Evolutionary conservation across 2,888 invertebrate species (phyloP).

Genomic region (Agonopterix subpropinquella): DNA sequence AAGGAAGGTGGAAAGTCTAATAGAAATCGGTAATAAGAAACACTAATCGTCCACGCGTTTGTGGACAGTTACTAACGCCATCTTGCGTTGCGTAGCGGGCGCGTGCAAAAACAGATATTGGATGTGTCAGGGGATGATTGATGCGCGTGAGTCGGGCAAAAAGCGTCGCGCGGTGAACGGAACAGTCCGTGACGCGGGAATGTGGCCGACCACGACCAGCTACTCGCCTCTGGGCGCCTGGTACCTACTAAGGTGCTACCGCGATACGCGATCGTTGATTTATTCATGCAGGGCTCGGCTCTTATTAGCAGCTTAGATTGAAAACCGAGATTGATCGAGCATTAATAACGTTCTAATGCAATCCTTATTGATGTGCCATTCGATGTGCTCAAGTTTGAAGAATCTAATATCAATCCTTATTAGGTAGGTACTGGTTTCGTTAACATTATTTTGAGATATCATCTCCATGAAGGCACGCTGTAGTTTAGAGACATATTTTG

Average conservation of each 20-base stretch:
- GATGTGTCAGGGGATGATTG: slow-evolving; percentile 73
- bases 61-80: slow-evolving; percentile 28
- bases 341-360: no score
- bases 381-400: neutral
- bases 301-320: slow-evolving; percentile 1
- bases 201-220: slow-evolving; percentile 9
- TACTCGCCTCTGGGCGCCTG: no score
- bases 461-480: no score
- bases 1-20: slow-evolving; percentile 69
- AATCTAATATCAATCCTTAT: no score
- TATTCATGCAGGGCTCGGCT: neutral
- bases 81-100: slow-evolving; percentile 45
- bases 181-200: slow-evolving; percentile 55
- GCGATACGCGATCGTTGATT: slow-evolving; percentile 4
- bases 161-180: slow-evolving; percentile 50
- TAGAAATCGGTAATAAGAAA: slow-evolving; percentile 73
- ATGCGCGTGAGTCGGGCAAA: slow-evolving; percentile 51
- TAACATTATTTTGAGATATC: no score
- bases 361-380: neutral
- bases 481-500: no score
- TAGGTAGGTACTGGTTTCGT: neutral
- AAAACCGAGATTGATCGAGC: slow-evolving; percentile 1
- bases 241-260: slow-evolving; percentile 4
- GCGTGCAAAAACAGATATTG: slow-evolving; percentile 68
- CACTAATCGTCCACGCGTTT: slow-evolving; percentile 58